Conservation (phyloP, 2,797 vertebrate species). For the Champsocephalus gunnari region DNA sequence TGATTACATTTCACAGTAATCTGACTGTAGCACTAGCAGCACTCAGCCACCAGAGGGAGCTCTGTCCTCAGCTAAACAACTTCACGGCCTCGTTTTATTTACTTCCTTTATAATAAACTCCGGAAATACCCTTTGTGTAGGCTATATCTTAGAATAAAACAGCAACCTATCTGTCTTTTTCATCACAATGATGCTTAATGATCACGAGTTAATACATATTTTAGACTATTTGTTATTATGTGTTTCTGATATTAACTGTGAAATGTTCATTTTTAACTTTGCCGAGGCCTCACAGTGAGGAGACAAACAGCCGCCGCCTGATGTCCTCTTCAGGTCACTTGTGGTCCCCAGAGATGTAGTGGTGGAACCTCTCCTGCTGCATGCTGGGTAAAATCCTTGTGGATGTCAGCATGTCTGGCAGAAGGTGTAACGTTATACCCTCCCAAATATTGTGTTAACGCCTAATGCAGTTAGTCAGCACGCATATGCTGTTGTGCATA, state of each 20-base stretch:
- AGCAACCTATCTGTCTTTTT: background rate
- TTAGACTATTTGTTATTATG: background rate
- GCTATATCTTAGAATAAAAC: conserved; percentile 3
- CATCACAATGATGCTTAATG: background rate
- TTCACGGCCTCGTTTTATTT: background rate
- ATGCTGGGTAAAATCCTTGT: conserved; percentile 70
- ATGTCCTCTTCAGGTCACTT: conserved; percentile 61
- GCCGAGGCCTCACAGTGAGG: background rate
- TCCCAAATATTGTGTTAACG: conserved; percentile 54
- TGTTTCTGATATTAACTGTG: background rate
- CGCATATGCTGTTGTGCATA: conserved; percentile 17
- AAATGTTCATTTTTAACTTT: background rate
- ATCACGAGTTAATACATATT: background rate
- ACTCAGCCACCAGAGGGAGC: conserved; percentile 76
- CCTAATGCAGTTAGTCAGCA: conserved; percentile 51
- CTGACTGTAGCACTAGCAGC: conserved; percentile 45
- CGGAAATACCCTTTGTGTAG: conserved; percentile 1
- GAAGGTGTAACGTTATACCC: conserved; percentile 70
- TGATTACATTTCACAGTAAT: no score
- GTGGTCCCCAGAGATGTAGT: conserved; percentile 43
- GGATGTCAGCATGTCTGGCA: conserved; percentile 66
- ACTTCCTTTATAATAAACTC: background rate
- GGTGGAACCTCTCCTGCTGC: conserved; percentile 54
- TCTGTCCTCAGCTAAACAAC: conserved; percentile 45
- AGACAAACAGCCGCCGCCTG: conserved; percentile 11